Evolutionary conservation across 2,888 invertebrate genomes (phyloP).

Genomic region (Caenorhabditis becei): DNA sequence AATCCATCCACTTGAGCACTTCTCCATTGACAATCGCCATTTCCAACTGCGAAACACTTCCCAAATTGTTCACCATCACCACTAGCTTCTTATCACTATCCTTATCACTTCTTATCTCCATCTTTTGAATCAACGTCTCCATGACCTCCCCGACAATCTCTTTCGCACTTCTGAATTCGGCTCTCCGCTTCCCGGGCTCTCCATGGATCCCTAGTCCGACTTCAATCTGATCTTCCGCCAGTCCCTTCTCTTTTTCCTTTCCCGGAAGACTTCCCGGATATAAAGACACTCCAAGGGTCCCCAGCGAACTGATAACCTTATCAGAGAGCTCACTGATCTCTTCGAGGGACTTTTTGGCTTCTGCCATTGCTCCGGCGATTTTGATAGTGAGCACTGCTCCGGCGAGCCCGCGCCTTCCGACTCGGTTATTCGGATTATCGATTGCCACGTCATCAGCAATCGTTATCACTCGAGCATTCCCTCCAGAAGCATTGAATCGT

Average conservation of each 20-base stretch:
- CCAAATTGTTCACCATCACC: conserved; percentile 89
- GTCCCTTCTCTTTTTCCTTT: conserved; percentile 85
- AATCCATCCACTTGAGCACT: conserved; percentile 85
- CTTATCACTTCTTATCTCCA: conserved; percentile 74
- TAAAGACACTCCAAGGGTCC: conserved; percentile 87
- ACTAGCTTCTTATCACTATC: conserved; percentile 83
- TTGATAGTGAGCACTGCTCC: conserved; percentile 85
- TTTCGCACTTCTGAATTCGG: conserved; percentile 82
- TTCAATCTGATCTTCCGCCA: conserved; percentile 87
- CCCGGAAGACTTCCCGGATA: conserved; percentile 87
- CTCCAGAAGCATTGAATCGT: conserved; percentile 85
- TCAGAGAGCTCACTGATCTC: conserved; percentile 83
- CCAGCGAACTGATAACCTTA: conserved; percentile 80
- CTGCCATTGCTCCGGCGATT: conserved; percentile 89
- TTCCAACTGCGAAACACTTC: conserved; percentile 88
- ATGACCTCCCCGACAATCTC: conserved; percentile 83
- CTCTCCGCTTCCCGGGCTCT: conserved; percentile 84
- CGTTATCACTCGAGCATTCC: conserved; percentile 82
- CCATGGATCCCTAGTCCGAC: conserved; percentile 82
- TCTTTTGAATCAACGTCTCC: conserved; percentile 82
- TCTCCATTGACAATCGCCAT: conserved; percentile 87
- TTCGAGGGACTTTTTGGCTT: conserved; percentile 85
- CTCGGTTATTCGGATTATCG: conserved; percentile 83
- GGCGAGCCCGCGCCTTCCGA: conserved; percentile 86
- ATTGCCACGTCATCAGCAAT: conserved; percentile 88